Percentiles rank a stretch among this genome's conserved stretches.
These are phyloP conservation scores for Linyphia triangularis DNA, from an alignment of 2,888 invertebrate genomes.

Conservation along the genomic window DNA sequence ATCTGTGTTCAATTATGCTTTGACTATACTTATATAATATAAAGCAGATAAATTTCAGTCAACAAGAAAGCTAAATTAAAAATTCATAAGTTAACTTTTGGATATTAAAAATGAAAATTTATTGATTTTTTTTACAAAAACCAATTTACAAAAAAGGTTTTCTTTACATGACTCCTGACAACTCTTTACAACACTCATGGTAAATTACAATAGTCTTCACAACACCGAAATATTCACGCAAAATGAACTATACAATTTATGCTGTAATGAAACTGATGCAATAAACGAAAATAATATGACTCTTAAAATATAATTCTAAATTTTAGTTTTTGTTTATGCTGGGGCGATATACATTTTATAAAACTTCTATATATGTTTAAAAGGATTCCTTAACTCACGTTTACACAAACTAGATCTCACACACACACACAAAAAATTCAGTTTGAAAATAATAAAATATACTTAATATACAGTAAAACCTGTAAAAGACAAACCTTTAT, in stretches of 20 bases:
- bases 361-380: slow-evolving; percentile 32
- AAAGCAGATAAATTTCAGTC: too few relatives aligned
- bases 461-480: slow-evolving; percentile 51
- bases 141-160: slow-evolving; percentile 59
- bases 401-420: slow-evolving; percentile 53
- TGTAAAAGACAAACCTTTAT: slow-evolving; percentile 35
- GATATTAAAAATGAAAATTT: slow-evolving; percentile 59
- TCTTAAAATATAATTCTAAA: slow-evolving; percentile 48
- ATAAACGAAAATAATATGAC: slow-evolving; percentile 29
- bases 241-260: slow-evolving; percentile 61
- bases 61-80: too few relatives aligned
- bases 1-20: too few relatives aligned
- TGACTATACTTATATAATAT: too few relatives aligned
- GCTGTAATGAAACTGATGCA: slow-evolving; percentile 49
- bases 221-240: slow-evolving; percentile 51
- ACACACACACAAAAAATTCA: slow-evolving; percentile 46
- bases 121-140: slow-evolving; percentile 59
- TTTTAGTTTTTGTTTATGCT: slow-evolving; percentile 31
- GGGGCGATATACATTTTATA: slow-evolving; percentile 40
- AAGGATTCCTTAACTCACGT: slow-evolving; percentile 46
- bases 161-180: slow-evolving; percentile 56
- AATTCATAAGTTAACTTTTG: slow-evolving; percentile 16
- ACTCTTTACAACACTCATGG: slow-evolving; percentile 55
- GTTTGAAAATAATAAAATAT: slow-evolving; percentile 32
- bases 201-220: slow-evolving; percentile 53